phyloP scores from a whole-genome alignment of 2,888 invertebrate genomes.

The Drosophila setosimentum region DNA sequence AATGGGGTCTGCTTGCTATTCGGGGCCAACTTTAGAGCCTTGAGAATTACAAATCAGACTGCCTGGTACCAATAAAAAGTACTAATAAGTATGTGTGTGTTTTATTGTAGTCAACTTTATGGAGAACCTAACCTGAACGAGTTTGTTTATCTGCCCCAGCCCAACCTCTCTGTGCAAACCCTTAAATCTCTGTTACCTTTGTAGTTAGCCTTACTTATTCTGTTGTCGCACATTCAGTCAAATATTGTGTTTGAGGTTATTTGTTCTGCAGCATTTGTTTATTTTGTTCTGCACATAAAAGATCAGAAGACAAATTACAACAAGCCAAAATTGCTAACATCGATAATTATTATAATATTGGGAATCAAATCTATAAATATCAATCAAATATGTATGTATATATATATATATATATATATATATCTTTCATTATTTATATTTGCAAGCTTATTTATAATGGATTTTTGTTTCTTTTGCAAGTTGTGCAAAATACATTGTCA shows the following conservation, averaged over 20 bases:
- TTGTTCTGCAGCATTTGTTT: neutral
- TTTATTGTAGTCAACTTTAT: conserved; percentile 78
- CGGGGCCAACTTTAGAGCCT: conserved; percentile 68
- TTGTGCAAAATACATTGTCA: too few species aligned
- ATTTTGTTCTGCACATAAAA: neutral
- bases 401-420: too few species aligned
- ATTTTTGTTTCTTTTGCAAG: too few species aligned
- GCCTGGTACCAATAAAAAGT: conserved; percentile 74
- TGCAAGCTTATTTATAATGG: too few species aligned
- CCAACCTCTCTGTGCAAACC: conserved; percentile 3
- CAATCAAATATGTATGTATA: too few species aligned
- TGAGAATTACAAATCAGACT: conserved; percentile 81
- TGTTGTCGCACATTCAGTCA: conserved; percentile 7
- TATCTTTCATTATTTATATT: too few species aligned
- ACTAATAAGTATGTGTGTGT: conserved; percentile 75
- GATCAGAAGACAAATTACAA: neutral
- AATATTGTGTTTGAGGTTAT: neutral
- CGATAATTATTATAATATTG: neutral
- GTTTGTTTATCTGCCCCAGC: conserved; percentile 19
- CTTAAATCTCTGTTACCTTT: conserved; percentile 49
- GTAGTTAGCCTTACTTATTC: conserved; percentile 29
- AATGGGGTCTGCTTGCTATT: conserved; percentile 21
- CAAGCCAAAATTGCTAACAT: neutral
- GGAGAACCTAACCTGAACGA: conserved; percentile 46
- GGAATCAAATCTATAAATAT: too few species aligned